These are phyloP conservation scores for Brachionus calyciflorus DNA, from an alignment of 1,140 invertebrate species.

Conservation along the genomic window DNA sequence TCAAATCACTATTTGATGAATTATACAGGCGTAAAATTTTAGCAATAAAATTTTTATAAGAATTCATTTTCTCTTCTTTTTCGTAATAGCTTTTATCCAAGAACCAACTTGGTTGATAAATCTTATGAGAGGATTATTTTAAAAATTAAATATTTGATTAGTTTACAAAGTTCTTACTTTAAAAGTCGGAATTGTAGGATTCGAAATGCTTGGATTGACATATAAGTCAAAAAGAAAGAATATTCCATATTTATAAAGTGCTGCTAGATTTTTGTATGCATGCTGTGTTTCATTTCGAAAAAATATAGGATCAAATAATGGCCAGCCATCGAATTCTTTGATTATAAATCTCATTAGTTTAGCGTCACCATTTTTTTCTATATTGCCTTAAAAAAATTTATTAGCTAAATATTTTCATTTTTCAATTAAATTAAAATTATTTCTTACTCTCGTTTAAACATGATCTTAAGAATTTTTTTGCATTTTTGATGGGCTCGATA, in stretches of 20 bases:
- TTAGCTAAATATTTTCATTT: background rate
- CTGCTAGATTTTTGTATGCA: background rate
- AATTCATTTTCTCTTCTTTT: background rate
- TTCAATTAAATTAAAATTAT: too few relatives aligned
- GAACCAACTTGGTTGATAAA: conserved; percentile 26
- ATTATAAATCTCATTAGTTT: conserved; percentile 70
- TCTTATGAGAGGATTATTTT: background rate
- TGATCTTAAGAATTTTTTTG: conserved; percentile 75
- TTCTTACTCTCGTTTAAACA: conserved; percentile 78
- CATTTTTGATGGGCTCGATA: conserved; percentile 59
- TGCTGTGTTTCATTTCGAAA: background rate
- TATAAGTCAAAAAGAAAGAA: conserved; percentile 12
- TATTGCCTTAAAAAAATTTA: conserved; percentile 52
- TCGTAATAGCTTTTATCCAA: conserved; percentile 21
- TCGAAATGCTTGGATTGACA: background rate
- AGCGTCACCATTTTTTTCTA: conserved; percentile 67
- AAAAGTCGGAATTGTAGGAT: background rate
- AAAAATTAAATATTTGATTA: background rate
- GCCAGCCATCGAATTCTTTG: conserved; percentile 77
- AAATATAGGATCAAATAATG: conserved; percentile 65
- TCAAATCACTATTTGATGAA: background rate
- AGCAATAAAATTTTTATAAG: conserved; percentile 17
- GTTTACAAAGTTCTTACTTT: background rate
- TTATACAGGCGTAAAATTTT: background rate
- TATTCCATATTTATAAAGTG: conserved; percentile 30